Percentiles rank a stretch among this genome's conserved stretches.
Evolutionary conservation across 2,888 invertebrate species (phyloP).

Genomic region (Endotricha flammealis): DNA sequence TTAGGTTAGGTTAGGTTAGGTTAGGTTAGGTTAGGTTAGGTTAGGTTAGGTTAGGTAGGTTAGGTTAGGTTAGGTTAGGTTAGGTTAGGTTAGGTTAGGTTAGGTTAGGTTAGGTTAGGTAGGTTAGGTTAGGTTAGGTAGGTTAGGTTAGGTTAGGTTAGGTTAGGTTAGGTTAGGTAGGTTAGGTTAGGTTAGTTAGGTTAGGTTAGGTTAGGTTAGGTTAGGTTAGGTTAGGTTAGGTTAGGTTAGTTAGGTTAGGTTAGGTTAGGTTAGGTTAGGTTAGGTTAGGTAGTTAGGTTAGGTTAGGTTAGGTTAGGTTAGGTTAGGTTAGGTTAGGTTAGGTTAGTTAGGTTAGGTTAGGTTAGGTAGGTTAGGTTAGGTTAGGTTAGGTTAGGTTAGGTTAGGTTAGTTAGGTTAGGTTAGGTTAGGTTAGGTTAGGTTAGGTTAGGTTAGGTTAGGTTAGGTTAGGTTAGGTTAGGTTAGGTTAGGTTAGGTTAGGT

Average conservation of each 20-base stretch:
- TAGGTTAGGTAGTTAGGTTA: slow-evolving; percentile 22
- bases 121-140: too few species aligned
- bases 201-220: slow-evolving; percentile 22
- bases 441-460: slow-evolving; percentile 15
- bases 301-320: slow-evolving; percentile 25
- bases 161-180: too few species aligned
- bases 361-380: slow-evolving; percentile 16
- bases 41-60: slow-evolving; percentile 21
- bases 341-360: too few species aligned
- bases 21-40: slow-evolving; percentile 24
- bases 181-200: slow-evolving; percentile 22
- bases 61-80: too few species aligned
- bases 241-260: slow-evolving; percentile 19
- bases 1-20: slow-evolving; percentile 22
- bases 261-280: too few species aligned
- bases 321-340: slow-evolving; percentile 25
- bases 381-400: slow-evolving; percentile 15
- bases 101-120: slow-evolving; percentile 20
- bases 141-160: too few species aligned
- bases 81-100: too few species aligned
- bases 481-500: slow-evolving; percentile 14
- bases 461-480: slow-evolving; percentile 16
- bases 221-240: slow-evolving; percentile 22
- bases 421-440: slow-evolving; percentile 15
- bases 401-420: slow-evolving; percentile 15